These are phyloP conservation scores for Spondyliosoma cantharus DNA, from an alignment of 2,797 vertebrate genomes.

Conservation along the genomic window DNA sequence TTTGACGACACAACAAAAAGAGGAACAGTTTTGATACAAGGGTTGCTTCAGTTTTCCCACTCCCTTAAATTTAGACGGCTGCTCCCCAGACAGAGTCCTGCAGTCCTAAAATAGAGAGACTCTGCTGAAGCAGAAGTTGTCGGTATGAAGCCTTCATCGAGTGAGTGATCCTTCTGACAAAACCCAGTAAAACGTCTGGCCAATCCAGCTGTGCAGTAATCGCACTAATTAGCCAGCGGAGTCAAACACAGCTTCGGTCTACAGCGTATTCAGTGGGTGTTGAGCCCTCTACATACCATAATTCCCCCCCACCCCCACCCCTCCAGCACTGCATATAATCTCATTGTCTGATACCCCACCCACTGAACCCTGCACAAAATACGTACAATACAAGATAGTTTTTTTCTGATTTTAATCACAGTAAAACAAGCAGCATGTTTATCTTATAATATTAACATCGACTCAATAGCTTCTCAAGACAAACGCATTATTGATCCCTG, in stretches of 20 bases:
- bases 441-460: neutral
- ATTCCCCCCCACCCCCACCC: conserved; percentile 43
- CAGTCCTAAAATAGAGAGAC: conserved; percentile 78
- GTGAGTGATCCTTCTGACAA: conserved; percentile 95
- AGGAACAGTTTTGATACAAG: conserved; percentile 67
- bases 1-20: conserved; percentile 52
- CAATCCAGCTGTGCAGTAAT: conserved; percentile 96
- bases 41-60: conserved; percentile 77
- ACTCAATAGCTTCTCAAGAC: neutral
- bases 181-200: conserved; percentile 89
- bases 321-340: conserved; percentile 68
- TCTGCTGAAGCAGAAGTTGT: conserved; percentile 87
- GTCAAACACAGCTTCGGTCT: conserved; percentile 83
- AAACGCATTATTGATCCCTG: conserved; percentile 31
- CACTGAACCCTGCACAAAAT: conserved; percentile 51
- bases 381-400: neutral
- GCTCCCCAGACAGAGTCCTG: conserved; percentile 73
- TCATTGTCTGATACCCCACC: conserved; percentile 72
- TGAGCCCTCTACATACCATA: conserved; percentile 76
- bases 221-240: conserved; percentile 96
- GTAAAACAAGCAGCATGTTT: neutral
- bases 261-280: conserved; percentile 62
- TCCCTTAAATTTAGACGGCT: conserved; percentile 76
- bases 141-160: conserved; percentile 86
- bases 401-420: conserved; percentile 2